These are phyloP conservation scores for Trinectes maculatus DNA, from an alignment of 2,113 vertebrate genomes.

Conservation along the genomic window DNA sequence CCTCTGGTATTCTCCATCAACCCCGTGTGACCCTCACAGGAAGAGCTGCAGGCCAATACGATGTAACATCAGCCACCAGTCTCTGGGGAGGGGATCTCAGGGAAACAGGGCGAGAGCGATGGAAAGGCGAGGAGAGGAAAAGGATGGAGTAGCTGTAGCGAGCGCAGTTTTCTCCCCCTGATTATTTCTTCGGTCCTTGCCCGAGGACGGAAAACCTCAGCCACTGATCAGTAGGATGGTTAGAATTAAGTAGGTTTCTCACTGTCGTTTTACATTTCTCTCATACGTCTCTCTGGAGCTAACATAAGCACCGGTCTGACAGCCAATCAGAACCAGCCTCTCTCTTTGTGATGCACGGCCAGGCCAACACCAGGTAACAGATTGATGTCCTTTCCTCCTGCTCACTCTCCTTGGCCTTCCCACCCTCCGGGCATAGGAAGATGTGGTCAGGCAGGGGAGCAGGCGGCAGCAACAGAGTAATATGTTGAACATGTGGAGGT, in stretches of 20 bases:
- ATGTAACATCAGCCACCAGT: constrained; percentile 58
- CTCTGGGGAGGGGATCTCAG: constrained; percentile 35
- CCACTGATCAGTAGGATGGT: constrained; percentile 49
- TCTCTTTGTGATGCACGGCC: not conserved
- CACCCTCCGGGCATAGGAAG: not conserved
- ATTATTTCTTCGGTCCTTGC: constrained; percentile 27
- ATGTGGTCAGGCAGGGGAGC: too few species aligned
- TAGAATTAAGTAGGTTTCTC: constrained; percentile 13
- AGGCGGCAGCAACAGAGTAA: too few species aligned
- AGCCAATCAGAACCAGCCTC: not conserved
- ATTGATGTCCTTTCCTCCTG: not conserved
- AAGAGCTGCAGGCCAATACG: constrained; percentile 57
- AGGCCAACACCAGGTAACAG: not conserved
- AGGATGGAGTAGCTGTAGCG: constrained; percentile 31
- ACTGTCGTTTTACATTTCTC: not conserved
- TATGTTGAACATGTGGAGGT: too few species aligned
- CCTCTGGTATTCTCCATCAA: constrained; percentile 47
- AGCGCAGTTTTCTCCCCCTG: constrained; percentile 13
- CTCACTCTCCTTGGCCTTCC: not conserved
- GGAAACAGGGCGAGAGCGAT: constrained; percentile 17
- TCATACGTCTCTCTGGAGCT: not conserved
- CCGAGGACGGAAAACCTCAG: constrained; percentile 22
- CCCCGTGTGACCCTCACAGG: constrained; percentile 69
- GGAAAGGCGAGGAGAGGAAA: constrained; percentile 49
- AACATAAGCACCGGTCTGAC: not conserved